These are phyloP conservation scores for Troides oblongomaculatus DNA, from an alignment of 2,888 invertebrate genomes.

Conservation along the genomic window DNA sequence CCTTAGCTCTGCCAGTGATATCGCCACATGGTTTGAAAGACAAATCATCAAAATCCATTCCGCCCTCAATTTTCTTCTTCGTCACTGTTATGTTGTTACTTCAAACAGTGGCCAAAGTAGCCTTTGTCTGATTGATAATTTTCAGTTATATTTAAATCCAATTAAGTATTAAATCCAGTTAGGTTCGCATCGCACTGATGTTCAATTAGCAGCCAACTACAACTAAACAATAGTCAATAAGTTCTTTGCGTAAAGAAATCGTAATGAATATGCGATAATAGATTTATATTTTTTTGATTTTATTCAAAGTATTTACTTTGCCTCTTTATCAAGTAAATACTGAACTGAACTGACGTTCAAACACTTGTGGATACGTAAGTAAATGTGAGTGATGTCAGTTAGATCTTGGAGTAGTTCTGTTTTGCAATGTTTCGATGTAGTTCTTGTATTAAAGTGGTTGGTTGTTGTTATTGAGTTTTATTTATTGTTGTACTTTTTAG, in stretches of 20 bases:
- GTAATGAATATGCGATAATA: neutral
- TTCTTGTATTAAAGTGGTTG: constrained; percentile 27
- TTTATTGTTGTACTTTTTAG: neutral
- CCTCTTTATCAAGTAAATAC: neutral
- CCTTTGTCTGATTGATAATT: constrained; percentile 47
- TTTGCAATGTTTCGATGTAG: constrained; percentile 19
- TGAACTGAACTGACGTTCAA: neutral
- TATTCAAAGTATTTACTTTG: neutral
- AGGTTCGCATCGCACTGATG: neutral
- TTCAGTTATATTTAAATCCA: neutral
- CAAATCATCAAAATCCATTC: constrained; percentile 46
- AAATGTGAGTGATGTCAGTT: constrained; percentile 25
- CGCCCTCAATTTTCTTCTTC: constrained; percentile 62
- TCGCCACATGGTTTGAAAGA: constrained; percentile 38
- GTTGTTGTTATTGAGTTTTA: constrained; percentile 10
- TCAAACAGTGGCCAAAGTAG: constrained; percentile 68
- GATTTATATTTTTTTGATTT: neutral
- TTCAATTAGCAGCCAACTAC: neutral
- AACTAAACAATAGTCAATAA: neutral
- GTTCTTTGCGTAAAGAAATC: neutral
- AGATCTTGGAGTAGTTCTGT: constrained; percentile 14
- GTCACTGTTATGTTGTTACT: constrained; percentile 63
- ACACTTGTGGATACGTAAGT: constrained; percentile 19
- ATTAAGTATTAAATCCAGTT: constrained; percentile 23
- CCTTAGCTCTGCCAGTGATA: constrained; percentile 56